Evolutionary conservation across 2,113 vertebrate genomes (phyloP).

Genomic region (Oreochromis aureus): DNA sequence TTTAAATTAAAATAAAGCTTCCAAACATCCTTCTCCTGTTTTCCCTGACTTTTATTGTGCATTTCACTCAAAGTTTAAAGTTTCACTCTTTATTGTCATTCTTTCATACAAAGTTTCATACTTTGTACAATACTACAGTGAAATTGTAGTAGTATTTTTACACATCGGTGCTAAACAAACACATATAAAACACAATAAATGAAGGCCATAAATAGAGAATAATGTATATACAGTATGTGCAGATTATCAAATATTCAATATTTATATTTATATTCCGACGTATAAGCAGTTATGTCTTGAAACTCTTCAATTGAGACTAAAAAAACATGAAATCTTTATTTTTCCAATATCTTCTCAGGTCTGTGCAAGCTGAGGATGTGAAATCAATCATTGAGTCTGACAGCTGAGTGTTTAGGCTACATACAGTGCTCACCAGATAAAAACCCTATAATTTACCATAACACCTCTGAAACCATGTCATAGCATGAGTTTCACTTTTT

Average conservation of each 20-base stretch:
- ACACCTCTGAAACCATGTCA: not conserved
- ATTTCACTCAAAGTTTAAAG: not conserved
- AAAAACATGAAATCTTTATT: not conserved
- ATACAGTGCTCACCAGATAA: not conserved
- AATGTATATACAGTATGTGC: not conserved
- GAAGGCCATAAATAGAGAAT: not conserved
- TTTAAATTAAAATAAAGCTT: not conserved
- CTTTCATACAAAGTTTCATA: not conserved
- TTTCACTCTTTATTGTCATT: not conserved
- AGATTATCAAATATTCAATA: not conserved
- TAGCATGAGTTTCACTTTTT: not conserved
- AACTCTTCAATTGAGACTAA: not conserved
- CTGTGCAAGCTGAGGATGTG: not conserved
- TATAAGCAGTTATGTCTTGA: not conserved
- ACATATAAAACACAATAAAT: not conserved
- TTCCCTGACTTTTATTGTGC: not conserved
- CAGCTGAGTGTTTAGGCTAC: not conserved
- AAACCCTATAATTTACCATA: not conserved
- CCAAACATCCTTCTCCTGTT: not conserved
- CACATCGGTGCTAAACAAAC: not conserved
- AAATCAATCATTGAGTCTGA: not conserved
- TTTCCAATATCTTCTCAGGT: not conserved
- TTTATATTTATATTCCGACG: not conserved
- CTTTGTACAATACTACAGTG: not conserved
- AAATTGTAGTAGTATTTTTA: not conserved